Percentiles rank a stretch among this genome's conserved stretches.
Conservation (phyloP, 64 coral and sea anemone species). For the Anthopleura sola region DNA sequence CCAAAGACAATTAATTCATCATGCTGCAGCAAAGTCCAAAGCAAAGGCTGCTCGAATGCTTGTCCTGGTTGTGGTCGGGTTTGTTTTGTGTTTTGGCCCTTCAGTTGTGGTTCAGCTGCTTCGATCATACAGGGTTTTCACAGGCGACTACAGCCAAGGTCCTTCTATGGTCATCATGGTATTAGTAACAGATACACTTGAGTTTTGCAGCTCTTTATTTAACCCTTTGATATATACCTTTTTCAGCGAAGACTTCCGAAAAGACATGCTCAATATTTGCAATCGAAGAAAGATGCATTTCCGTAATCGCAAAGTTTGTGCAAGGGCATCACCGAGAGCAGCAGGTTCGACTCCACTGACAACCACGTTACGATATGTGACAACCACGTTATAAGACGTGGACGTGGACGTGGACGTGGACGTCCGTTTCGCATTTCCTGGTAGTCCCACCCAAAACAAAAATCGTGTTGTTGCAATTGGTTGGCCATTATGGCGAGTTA, state of each 20-base stretch:
- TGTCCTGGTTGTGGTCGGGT: background rate
- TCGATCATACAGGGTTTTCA: background rate
- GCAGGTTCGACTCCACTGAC: too few species aligned
- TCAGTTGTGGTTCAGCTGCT: background rate
- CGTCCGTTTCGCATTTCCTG: too few species aligned
- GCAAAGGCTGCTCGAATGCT: constrained; percentile 4
- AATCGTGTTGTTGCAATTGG: too few species aligned
- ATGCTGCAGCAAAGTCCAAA: background rate
- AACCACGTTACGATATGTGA: too few species aligned
- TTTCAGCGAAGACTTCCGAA: background rate
- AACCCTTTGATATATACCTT: constrained; percentile 19
- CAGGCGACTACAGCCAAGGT: background rate
- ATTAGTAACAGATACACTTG: background rate
- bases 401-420: too few species aligned
- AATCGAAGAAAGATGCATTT: too few species aligned
- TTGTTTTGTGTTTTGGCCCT: constrained; percentile 7
- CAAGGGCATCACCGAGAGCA: too few species aligned
- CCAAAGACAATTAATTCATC: background rate
- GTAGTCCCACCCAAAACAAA: too few species aligned
- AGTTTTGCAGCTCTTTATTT: background rate
- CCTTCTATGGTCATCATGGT: background rate
- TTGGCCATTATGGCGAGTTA: too few species aligned
- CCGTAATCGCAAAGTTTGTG: too few species aligned
- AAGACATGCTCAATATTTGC: background rate
- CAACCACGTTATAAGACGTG: too few species aligned